Base-by-base conservation (phyloP, 2,113 vertebrate species). In the Nesoenas mayeri region DNA sequence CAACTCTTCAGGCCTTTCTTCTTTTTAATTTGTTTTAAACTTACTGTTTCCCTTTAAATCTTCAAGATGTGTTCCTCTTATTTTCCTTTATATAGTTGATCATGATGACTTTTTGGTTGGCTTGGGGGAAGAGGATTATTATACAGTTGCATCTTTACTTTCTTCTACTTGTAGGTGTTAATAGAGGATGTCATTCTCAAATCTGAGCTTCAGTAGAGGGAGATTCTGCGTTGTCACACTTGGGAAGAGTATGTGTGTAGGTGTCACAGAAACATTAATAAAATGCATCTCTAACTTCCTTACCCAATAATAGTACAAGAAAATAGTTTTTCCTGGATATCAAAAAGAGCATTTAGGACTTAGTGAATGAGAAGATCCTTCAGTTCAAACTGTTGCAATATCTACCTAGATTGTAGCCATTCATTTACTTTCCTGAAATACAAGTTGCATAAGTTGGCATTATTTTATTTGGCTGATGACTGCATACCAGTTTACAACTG, bases 181-280 rank as follows among this genome's bases (percentile, higher is more conserved):
- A 16, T 7, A 26, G 22, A 61, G 15, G 22, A 65, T 91, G 89
- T 61, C 2, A 1, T 57, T 91, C 69, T 74, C 67, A 29, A 42
- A 77, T 29, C 19, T 73, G 54, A 70, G 50, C 54, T 80, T 80
- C 3, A 1, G 15, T 12, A 71, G 61, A 67, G 38, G 48, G 42
- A 82, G 12, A 67, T 54, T 36, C 74, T 56, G 28, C 12, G 6
- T 6, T 44, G 56, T 40, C 80, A 73, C 32, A 3, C 24, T 50
- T 67, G 72, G 7, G 6, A 85, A 75, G n/a, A 48, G 5, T 25
- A 53, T 0, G 0, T 28, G 32, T 29, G 44, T 51, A 42, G 14
- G 24, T 84, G 73, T 71, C 69, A 40, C 64, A 80, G 50, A 75
- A 91, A 25, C 40, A 48, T 32, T 31, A 44, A 36, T 53, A 81